Evolutionary conservation across 2,797 vertebrate species (phyloP).

Genomic region (Spinus pinus): DNA sequence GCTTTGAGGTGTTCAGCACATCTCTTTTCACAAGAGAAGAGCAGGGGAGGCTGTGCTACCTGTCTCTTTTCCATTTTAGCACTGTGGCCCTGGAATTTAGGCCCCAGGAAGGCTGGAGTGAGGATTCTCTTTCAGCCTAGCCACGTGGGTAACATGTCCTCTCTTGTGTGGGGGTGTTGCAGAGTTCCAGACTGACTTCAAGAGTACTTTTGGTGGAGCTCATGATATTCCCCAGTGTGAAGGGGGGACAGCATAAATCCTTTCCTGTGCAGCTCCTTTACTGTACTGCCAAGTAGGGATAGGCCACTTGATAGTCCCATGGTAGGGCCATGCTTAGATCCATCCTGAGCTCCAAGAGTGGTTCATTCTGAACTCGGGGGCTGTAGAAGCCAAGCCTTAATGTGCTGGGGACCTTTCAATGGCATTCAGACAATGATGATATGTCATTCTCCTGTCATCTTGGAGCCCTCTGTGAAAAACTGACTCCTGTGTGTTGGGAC

Average conservation of each 20-base stretch:
- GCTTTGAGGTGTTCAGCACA: neutral
- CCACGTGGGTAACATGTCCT: rapidly evolving
- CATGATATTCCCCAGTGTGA: neutral
- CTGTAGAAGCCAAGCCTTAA: neutral
- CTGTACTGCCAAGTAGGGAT: neutral
- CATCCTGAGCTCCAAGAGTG: neutral
- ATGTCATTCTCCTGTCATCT: neutral
- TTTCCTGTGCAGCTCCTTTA: neutral
- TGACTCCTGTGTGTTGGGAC: neutral
- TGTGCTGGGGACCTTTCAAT: neutral
- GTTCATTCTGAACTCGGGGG: rapidly evolving
- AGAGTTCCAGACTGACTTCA: neutral
- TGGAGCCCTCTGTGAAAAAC: neutral
- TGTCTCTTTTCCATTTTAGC: neutral
- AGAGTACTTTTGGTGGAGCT: neutral
- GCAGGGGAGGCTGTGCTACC: neutral
- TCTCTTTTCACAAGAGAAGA: neutral
- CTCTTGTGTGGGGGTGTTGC: neutral
- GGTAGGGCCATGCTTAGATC: neutral
- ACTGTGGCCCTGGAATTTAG: neutral
- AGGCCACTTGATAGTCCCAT: neutral
- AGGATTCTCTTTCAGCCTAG: neutral
- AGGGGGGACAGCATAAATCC: neutral
- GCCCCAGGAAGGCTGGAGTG: neutral
- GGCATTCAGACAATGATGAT: rapidly evolving